These are phyloP conservation scores for Hystrix brachyura DNA, from an alignment of 2,113 vertebrate genomes.

Conservation along the genomic window DNA sequence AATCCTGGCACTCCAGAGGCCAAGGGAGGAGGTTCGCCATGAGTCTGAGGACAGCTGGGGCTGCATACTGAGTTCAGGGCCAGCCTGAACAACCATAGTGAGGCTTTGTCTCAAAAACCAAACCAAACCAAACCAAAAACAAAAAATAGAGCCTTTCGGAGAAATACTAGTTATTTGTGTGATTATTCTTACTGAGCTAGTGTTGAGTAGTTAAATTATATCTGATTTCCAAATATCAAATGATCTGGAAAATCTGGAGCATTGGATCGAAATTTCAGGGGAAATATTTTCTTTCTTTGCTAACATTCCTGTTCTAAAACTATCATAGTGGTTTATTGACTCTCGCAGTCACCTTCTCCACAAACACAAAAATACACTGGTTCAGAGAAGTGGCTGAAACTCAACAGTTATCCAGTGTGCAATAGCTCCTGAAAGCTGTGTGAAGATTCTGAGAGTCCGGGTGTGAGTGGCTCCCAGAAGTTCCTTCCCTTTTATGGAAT, in stretches of 20 bases:
- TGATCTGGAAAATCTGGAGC: neutral
- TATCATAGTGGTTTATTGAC: neutral
- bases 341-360: neutral
- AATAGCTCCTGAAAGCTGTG: neutral
- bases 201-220: neutral
- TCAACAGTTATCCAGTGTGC: neutral
- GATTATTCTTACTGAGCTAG: neutral
- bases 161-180: neutral
- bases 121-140: neutral
- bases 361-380: neutral
- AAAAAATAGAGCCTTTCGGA: neutral
- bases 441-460: slow-evolving; percentile 23
- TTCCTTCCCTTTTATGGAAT: slow-evolving; percentile 55
- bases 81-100: neutral
- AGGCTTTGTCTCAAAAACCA: neutral
- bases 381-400: neutral
- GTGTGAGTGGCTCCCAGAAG: slow-evolving; percentile 27
- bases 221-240: neutral
- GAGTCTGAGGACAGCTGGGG: neutral
- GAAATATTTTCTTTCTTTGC: slow-evolving; percentile 1
- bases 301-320: neutral
- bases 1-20: neutral
- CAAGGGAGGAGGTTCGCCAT: neutral
- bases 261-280: slow-evolving; percentile 38
- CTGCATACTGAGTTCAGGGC: neutral